Evolutionary conservation across 2,113 vertebrate genomes (phyloP).

Genomic region (Illadopsis cleaveri): DNA sequence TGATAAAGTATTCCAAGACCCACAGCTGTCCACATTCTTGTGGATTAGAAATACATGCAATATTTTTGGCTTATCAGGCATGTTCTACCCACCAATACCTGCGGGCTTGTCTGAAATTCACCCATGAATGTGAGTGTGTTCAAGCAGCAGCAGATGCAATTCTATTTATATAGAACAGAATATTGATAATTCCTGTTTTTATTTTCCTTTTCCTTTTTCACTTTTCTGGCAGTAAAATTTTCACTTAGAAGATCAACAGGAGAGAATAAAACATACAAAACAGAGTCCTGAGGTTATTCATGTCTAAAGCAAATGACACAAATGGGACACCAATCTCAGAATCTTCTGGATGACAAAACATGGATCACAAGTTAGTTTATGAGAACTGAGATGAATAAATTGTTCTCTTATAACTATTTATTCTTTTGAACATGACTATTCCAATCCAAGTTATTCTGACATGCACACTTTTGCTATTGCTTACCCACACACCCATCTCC

Average conservation of each 20-base stretch:
- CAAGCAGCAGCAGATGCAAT: neutral
- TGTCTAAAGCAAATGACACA: neutral
- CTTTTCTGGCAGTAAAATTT: neutral
- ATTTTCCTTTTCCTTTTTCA: neutral
- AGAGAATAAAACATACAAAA: neutral
- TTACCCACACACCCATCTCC: accelerated
- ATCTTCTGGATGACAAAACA: neutral
- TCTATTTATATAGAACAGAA: neutral
- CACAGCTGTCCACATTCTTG: neutral
- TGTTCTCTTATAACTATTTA: neutral
- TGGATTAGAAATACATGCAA: neutral
- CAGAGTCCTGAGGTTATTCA: neutral
- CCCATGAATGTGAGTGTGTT: neutral
- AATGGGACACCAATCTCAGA: neutral
- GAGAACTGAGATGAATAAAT: neutral
- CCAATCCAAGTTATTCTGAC: neutral
- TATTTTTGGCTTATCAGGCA: neutral
- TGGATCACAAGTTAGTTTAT: neutral
- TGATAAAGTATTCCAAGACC: neutral
- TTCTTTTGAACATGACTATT: neutral
- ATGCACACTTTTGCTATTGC: accelerated
- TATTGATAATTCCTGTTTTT: neutral
- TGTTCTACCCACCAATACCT: neutral
- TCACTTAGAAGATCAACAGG: neutral
- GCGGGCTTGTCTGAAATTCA: neutral